Percentiles rank a stretch among this genome's conserved stretches.
Conservation (phyloP, 2,113 vertebrate species). For the Azemiops feae region DNA sequence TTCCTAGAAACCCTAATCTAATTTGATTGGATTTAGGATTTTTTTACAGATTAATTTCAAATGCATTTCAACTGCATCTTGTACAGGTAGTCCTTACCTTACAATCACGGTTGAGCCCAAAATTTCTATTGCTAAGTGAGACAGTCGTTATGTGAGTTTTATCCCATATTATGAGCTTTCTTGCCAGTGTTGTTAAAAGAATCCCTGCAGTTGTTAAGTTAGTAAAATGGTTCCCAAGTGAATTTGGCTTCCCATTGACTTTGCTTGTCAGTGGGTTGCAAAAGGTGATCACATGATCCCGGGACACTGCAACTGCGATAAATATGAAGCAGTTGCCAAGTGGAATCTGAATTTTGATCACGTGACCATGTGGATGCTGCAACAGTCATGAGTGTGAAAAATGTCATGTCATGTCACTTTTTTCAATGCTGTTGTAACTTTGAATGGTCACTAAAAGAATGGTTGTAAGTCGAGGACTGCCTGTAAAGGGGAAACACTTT, state of each 20-base stretch:
- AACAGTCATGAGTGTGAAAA: background rate
- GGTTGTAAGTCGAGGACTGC: background rate
- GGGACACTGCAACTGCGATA: background rate
- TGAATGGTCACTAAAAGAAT: background rate
- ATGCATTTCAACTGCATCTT: background rate
- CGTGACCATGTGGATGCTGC: background rate
- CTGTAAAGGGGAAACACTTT: background rate
- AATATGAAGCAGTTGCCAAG: background rate
- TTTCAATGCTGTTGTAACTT: background rate
- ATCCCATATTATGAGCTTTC: background rate
- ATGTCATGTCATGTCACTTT: background rate
- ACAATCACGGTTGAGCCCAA: background rate
- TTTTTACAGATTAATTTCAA: background rate
- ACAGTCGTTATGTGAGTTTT: background rate
- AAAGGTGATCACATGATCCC: background rate
- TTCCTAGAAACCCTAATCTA: background rate
- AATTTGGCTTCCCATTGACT: background rate
- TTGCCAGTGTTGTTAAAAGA: background rate
- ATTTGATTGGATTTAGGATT: background rate
- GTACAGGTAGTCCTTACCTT: background rate
- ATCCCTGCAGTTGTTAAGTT: background rate
- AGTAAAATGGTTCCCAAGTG: background rate
- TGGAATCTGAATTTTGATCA: background rate
- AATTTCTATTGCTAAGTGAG: background rate
- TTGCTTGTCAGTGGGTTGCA: background rate